Evolutionary conservation across 53 echinoderm and acorn worm genomes (phyloP).

Genomic region (Patiria pectinifera): DNA sequence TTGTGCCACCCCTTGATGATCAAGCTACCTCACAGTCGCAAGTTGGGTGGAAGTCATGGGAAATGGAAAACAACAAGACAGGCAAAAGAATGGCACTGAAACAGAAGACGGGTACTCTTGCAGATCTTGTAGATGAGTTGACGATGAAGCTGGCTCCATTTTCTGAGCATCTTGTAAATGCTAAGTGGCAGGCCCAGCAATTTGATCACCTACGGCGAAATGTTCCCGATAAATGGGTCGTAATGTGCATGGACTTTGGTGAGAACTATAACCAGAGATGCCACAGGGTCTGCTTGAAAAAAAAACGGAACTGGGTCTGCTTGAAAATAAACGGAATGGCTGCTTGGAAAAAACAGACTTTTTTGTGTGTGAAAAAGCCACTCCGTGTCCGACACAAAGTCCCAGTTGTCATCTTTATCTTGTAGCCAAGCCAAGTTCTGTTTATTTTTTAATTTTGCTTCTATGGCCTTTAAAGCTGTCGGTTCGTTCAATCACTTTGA

Average conservation of each 20-base stretch:
- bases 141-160: background rate
- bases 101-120: background rate
- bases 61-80: background rate
- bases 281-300: too few species aligned
- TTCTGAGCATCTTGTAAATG: constrained; percentile 30
- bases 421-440: too few species aligned
- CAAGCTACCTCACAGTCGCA: background rate
- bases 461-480: too few species aligned
- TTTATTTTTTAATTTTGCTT: too few species aligned
- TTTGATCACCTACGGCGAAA: background rate
- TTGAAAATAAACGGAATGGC: too few species aligned
- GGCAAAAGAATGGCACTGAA: constrained; percentile 9
- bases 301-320: too few species aligned
- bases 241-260: background rate
- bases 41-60: constrained; percentile 49
- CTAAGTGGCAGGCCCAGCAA: constrained; percentile 15
- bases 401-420: too few species aligned
- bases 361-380: too few species aligned
- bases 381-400: too few species aligned
- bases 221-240: constrained; percentile 5
- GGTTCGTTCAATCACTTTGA: too few species aligned
- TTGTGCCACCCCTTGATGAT: constrained; percentile 32
- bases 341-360: too few species aligned
- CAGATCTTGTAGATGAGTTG: constrained; percentile 16
- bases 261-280: constrained; percentile 31